These are phyloP conservation scores for Takifugu bimaculatus DNA, from an alignment of 2,113 vertebrate genomes.

Conservation along the genomic window DNA sequence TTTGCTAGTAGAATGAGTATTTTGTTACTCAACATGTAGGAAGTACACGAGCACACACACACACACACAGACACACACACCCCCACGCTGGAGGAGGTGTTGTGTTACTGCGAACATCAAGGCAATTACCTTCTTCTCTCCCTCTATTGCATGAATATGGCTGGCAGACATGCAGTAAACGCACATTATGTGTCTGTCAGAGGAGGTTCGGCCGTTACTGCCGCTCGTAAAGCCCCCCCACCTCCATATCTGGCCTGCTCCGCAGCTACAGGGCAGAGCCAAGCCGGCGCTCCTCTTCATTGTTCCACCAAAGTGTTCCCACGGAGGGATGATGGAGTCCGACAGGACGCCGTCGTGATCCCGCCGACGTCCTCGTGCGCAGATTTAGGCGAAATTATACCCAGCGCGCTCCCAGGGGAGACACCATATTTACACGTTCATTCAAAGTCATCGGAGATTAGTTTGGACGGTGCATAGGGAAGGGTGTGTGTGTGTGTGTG, in stretches of 20 bases:
- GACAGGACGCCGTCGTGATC: no score
- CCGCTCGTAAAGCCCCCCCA: constrained; percentile 48
- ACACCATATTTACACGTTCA: constrained; percentile 37
- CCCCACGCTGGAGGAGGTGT: constrained; percentile 44
- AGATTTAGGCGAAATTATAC: constrained; percentile 12
- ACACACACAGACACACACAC: constrained; percentile 30
- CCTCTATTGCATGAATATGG: constrained; percentile 50
- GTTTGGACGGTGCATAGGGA: constrained; percentile 5
- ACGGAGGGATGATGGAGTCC: background rate
- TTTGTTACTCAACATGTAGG: no score
- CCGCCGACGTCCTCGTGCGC: background rate
- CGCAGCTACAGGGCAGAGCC: constrained; percentile 23
- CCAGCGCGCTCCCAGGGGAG: constrained; percentile 5
- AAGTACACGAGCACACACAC: constrained; percentile 13
- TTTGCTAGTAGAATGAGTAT: background rate
- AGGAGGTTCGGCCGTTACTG: constrained; percentile 23
- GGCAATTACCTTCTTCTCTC: constrained; percentile 56
- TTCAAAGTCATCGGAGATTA: constrained; percentile 47
- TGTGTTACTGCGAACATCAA: constrained; percentile 57
- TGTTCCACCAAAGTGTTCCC: constrained; percentile 5
- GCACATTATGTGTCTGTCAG: constrained; percentile 11
- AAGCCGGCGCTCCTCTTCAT: constrained; percentile 24
- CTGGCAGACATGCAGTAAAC: constrained; percentile 41
- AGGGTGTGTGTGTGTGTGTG: no score
- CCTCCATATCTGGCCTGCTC: constrained; percentile 37